Evolutionary conservation across 2,113 vertebrate genomes (phyloP).

Genomic region (Australoheros scitulus): DNA sequence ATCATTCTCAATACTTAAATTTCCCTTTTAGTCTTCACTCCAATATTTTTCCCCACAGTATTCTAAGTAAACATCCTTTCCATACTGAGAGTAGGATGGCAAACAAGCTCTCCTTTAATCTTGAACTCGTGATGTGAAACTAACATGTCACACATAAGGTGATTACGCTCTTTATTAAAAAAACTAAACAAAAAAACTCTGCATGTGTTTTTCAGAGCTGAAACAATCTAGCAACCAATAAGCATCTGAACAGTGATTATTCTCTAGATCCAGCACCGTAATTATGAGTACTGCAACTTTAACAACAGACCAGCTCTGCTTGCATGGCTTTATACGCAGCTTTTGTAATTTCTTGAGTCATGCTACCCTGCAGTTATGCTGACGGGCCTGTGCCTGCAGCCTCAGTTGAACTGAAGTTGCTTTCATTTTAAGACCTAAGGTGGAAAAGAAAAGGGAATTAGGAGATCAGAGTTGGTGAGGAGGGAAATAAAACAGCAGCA

Average conservation of each 20-base stretch:
- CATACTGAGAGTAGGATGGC: not conserved
- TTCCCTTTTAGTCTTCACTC: not conserved
- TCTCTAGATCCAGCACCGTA: not conserved
- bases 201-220: not conserved
- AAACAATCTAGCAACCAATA: not conserved
- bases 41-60: not conserved
- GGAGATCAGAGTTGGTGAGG: conserved; percentile 28
- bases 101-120: conserved; percentile 2
- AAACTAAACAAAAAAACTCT: not conserved
- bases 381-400: conserved; percentile 11
- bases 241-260: not conserved
- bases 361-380: conserved; percentile 17
- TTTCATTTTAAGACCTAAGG: conserved; percentile 46
- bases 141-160: not conserved
- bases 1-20: not conserved
- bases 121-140: not conserved
- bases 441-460: conserved; percentile 58
- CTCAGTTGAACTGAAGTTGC: conserved; percentile 58
- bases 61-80: not conserved
- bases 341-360: conserved; percentile 10
- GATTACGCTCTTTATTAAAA: not conserved
- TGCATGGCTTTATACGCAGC: not conserved
- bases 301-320: not conserved
- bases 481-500: conserved; percentile 25
- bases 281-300: not conserved